A percentile compares a stretch with the other conserved stretches of the same genome.
These are phyloP conservation scores for Ostrea denselamellosa DNA, from an alignment of 1,140 invertebrate species.

Conservation along the genomic window DNA sequence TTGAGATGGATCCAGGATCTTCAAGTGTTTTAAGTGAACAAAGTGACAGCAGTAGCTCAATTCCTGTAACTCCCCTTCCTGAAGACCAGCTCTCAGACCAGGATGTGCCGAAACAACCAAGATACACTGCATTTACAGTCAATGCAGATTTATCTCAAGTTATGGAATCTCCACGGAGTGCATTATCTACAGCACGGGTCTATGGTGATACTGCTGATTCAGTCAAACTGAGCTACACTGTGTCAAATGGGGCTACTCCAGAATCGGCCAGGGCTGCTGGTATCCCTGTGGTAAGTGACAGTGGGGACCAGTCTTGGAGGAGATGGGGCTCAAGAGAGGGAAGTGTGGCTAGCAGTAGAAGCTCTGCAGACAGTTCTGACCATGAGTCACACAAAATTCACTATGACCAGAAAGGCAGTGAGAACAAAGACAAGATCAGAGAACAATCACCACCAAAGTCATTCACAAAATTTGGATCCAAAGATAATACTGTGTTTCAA, in stretches of 20 bases:
- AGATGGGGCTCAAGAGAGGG: conserved; percentile 68
- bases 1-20: conserved; percentile 4
- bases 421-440: conserved; percentile 17
- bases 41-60: conserved; percentile 45
- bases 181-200: neutral
- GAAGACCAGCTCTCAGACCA: conserved; percentile 50
- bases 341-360: conserved; percentile 70
- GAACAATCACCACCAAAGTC: conserved; percentile 1
- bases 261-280: conserved; percentile 70
- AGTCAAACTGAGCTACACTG: conserved; percentile 65
- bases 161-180: conserved; percentile 16
- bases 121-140: conserved; percentile 35
- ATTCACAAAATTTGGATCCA: conserved; percentile 1
- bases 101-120: conserved; percentile 41
- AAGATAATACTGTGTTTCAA: neutral
- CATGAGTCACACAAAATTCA: conserved; percentile 77
- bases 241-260: conserved; percentile 62
- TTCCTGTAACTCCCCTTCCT: conserved; percentile 47
- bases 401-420: conserved; percentile 69
- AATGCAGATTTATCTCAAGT: conserved; percentile 20
- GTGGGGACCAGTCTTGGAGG: conserved; percentile 47
- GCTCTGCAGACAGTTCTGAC: conserved; percentile 76
- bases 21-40: conserved; percentile 50
- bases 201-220: conserved; percentile 51
- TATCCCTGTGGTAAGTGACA: conserved; percentile 69